Percentiles rank a stretch among this genome's conserved stretches.
Conservation (phyloP, 2,797 vertebrate genomes). For the Sparidentex hasta region DNA sequence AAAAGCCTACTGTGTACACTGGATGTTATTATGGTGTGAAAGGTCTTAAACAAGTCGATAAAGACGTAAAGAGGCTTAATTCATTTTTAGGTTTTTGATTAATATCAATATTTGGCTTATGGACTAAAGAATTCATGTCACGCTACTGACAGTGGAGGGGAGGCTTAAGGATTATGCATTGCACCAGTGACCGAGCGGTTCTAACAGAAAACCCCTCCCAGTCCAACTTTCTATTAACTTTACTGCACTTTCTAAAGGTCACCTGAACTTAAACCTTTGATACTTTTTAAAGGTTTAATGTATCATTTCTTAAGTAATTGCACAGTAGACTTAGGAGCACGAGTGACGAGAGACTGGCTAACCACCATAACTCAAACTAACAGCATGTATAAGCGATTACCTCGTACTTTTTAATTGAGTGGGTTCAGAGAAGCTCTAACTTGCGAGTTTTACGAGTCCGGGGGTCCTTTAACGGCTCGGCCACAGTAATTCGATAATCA, state of each 20-base stretch:
- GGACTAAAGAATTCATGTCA: slow-evolving; percentile 37
- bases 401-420: slow-evolving; percentile 85
- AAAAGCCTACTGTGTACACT: neutral
- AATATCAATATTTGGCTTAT: slow-evolving; percentile 59
- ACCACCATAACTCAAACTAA: slow-evolving; percentile 79
- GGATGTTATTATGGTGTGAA: slow-evolving; percentile 6
- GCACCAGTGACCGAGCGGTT: slow-evolving; percentile 21
- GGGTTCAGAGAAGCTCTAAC: slow-evolving; percentile 79
- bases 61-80: slow-evolving; percentile 73
- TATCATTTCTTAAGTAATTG: slow-evolving; percentile 75
- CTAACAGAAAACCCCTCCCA: neutral
- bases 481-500: slow-evolving; percentile 81
- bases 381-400: slow-evolving; percentile 76
- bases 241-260: slow-evolving; percentile 69
- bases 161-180: slow-evolving; percentile 39
- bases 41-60: slow-evolving; percentile 55
- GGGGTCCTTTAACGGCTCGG: slow-evolving; percentile 72
- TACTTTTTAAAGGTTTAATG: slow-evolving; percentile 55
- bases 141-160: neutral
- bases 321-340: slow-evolving; percentile 24
- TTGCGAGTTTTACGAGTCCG: slow-evolving; percentile 79
- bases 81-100: slow-evolving; percentile 68
- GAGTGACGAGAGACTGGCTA: slow-evolving; percentile 40
- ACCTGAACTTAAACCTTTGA: slow-evolving; percentile 54
- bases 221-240: slow-evolving; percentile 65